Conservation (phyloP, 2,888 invertebrate genomes). For the Phymatocera aterrima region DNA sequence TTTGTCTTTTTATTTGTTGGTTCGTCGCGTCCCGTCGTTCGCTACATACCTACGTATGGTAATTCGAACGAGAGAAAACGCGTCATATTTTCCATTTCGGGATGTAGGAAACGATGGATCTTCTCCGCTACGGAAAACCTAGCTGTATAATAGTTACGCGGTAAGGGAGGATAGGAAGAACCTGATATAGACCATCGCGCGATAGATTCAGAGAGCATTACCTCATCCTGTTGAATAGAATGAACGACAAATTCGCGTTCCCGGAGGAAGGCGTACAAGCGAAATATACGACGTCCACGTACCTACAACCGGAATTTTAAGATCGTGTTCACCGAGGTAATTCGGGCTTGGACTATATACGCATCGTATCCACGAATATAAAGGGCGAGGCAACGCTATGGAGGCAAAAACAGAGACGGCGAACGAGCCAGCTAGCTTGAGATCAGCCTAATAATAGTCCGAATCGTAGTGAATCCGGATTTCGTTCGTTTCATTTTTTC, state of each 20-base stretch:
- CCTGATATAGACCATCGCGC: not conserved
- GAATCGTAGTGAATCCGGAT: constrained; percentile 12
- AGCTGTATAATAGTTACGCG: not conserved
- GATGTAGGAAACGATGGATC: constrained; percentile 1
- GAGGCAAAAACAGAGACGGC: not conserved
- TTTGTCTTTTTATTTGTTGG: not conserved
- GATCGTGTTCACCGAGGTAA: not conserved
- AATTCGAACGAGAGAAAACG: constrained; percentile 10
- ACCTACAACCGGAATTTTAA: not conserved
- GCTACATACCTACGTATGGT: constrained; percentile 29
- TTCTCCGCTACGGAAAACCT: not conserved
- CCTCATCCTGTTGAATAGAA: constrained; percentile 23
- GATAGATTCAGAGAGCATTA: constrained; percentile 13
- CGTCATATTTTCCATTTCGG: constrained; percentile 4
- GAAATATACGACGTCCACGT: not conserved
- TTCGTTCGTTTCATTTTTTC: constrained; percentile 5
- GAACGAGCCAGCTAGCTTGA: not conserved
- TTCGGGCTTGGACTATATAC: constrained; percentile 1
- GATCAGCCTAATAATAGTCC: not conserved
- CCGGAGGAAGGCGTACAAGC: not conserved
- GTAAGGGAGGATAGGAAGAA: not conserved
- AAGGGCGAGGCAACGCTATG: not conserved
- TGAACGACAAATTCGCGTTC: constrained; percentile 23
- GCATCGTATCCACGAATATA: constrained; percentile 1
- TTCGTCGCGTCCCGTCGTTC: not conserved